Base-by-base conservation (phyloP, 1,140 invertebrate genomes). In the Cyclina sinensis region DNA sequence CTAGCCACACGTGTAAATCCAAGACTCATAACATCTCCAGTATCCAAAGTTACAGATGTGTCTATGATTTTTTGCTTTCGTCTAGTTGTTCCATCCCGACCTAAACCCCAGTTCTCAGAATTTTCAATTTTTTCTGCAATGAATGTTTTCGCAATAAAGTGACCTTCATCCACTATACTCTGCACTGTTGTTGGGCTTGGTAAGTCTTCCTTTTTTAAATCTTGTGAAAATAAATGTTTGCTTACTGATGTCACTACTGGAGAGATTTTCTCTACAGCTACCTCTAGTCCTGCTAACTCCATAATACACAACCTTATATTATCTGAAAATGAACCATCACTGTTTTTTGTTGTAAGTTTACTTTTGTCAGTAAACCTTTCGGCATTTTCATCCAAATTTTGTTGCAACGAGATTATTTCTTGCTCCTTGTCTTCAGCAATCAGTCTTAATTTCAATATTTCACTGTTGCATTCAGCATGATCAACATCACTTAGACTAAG, bases 91-190 rank as follows among this genome's bases (percentile, higher is more conserved):
- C 84, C 78, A 39, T 90, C 89, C 18, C 84, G 37, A 51, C 65
- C 62, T 12, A 90, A 27, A n/a, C 84, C 84, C 79, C 79, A 87
- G 35, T 65, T 83, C 24, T 62, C 30, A 57, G 39, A 30, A 12
- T 76, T 30, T 3, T 57, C 37, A 14, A 90, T 16, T 39, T 65
- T 78, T 39, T 90, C 79, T 1, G 83, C 59, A 51, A 87, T 76
- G 54, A 54, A 90, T 11, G 79, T 70, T 46, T 90, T 90, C 21
- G 89, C 84, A 4, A 87, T 27, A 54, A 39, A 90, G 18, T 87
- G 89, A 16, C 89, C 89, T 70, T 86, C 78, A 68, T 90, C 89
- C 18, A 90, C 84, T 54, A 90, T 90, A n/a, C 51, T 24, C 30
- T 87, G 83, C 7, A 82, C 78, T 24, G 84, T 90, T 43, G 68